Evolutionary conservation across 2,113 vertebrate genomes (phyloP).

Genomic region (Cervus canadensis): DNA sequence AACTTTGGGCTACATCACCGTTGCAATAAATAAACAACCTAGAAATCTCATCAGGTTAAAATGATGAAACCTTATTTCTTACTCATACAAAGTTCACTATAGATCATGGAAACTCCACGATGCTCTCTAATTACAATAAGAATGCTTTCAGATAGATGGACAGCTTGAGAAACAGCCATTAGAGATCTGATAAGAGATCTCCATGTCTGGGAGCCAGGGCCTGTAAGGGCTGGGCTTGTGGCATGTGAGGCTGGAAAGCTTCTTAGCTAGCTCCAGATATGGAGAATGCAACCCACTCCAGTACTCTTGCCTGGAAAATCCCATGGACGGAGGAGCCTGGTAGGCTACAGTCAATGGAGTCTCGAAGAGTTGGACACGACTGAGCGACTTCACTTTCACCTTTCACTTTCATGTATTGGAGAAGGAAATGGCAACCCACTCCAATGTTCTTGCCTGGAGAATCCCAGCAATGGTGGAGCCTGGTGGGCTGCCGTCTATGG

Average conservation of each 20-base stretch:
- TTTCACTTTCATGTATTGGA: background rate
- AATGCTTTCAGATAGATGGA: background rate
- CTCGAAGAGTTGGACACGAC: accelerated
- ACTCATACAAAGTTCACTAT: background rate
- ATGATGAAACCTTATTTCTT: background rate
- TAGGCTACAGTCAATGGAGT: background rate
- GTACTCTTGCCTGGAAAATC: background rate
- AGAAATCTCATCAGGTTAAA: background rate
- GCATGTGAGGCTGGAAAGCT: background rate
- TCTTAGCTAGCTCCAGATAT: background rate
- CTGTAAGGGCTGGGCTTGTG: background rate
- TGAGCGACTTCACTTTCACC: background rate
- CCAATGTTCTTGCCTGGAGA: background rate
- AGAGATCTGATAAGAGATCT: background rate
- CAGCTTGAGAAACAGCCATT: conserved; percentile 10
- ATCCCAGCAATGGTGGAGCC: background rate
- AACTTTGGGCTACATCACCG: background rate
- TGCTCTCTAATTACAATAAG: conserved; percentile 11
- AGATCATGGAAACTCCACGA: background rate
- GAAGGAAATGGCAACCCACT: background rate
- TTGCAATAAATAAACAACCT: background rate
- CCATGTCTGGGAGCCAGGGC: background rate
- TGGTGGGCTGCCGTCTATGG: background rate
- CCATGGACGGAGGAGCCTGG: background rate
- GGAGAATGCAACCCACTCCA: background rate